Evolutionary conservation across 2,888 invertebrate genomes (phyloP), one percentile per base, ranked within the genome.

Genomic region (Sisyra nigra): DNA sequence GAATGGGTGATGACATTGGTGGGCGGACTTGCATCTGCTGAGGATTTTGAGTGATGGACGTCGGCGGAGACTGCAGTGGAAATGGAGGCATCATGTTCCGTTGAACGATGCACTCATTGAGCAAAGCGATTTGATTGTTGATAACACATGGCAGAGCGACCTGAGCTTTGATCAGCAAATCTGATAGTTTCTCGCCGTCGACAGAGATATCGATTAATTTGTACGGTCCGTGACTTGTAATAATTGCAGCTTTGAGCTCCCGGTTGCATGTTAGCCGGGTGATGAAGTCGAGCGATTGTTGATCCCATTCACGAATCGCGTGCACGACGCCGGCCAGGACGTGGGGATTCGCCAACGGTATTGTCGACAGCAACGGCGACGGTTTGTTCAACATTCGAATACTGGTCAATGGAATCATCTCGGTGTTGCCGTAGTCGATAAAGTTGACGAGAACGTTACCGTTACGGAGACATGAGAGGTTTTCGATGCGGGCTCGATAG

Each of bases 341-440:
- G 51, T 74, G 79, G 37, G 73, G 71, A 5, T 63, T 59, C 3
- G 76, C 76, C 55, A 75, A 70, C 2, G 74, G 69, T 41, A 68
- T 68, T 48, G 75, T 55, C 42, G 53, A 45, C 44, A 58, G 46
- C 14, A 63, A 53, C 10, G 56, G 54, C 1, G 68, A 57, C 10
- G 72, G 68, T 41, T 65, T 63, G 38, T 72, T 68, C 45, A 77
- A 55, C 35, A 71, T 63, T 53, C 81, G 61, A 37, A 80, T 67
- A 46, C 74, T 71, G 33, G 65, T 67, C 41, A 71, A 56, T 13
- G 72, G 68, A 44, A 83, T 68, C 10, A 69, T 57, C 50, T 75
- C 75, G 49, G 65, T 67, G 53, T 78, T 76, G 36, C 80, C 80
- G 52, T 71, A 78, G 55, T 80, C 80, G 29, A 80, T 67, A 50